Percentiles rank a stretch among this genome's conserved stretches.
Conservation (phyloP, 2,888 invertebrate species). For the Synergus laeviventris region DNA sequence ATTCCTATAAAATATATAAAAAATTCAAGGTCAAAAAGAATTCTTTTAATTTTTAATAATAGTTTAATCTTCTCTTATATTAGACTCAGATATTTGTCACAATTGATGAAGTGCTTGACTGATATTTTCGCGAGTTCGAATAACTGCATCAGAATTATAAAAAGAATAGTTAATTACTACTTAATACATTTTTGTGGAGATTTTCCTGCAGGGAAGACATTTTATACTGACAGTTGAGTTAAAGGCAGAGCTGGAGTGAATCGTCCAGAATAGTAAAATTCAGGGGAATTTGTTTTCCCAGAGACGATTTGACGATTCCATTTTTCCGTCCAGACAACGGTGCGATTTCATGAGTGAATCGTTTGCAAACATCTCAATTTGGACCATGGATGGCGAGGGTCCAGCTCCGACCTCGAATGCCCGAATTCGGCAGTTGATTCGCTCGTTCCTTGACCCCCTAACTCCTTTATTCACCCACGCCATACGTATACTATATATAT, state of each 20-base stretch:
- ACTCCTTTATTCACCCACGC: constrained; percentile 34
- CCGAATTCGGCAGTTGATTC: constrained; percentile 51
- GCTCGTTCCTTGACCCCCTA: constrained; percentile 48
- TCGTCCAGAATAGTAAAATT: not conserved
- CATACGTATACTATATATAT: not conserved
- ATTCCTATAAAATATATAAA: no score
- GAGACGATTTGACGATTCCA: not conserved
- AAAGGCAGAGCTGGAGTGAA: not conserved
- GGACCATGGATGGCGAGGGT: constrained; percentile 40
- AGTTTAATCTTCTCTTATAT: no score
- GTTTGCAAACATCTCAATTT: constrained; percentile 55
- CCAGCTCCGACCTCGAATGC: constrained; percentile 43
- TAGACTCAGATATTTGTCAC: no score
- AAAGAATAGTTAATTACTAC: not conserved
- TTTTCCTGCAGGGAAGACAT: not conserved
- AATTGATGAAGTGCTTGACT: no score
- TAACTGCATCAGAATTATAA: no score
- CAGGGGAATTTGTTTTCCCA: not conserved
- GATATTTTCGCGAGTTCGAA: no score
- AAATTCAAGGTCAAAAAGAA: no score
- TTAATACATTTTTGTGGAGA: not conserved
- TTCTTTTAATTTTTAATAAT: no score
- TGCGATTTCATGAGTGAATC: constrained; percentile 49
- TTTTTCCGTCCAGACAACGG: constrained; percentile 48
- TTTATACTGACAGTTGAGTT: not conserved